Base-by-base conservation (phyloP, 2,797 vertebrate species). In the Malurus splendens region DNA sequence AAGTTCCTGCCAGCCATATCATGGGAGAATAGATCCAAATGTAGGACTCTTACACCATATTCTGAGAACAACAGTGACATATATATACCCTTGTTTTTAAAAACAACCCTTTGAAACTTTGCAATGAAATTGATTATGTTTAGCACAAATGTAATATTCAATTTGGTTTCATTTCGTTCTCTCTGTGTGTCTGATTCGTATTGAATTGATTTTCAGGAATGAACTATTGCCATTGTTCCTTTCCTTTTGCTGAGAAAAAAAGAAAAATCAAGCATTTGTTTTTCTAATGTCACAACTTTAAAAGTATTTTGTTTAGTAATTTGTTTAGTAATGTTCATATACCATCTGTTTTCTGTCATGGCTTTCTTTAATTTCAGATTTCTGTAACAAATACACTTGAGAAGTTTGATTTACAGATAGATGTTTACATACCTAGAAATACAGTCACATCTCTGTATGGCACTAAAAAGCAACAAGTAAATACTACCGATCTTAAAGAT, bases 271-370 rank as follows among this genome's bases (percentile, higher is more conserved):
- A 92, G 9, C 52, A 91, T 90, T 94, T 91, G 66, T 51, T 91
- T 93, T 90, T 82, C 71, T 74, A 76, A 64, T 93, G 75, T 89
- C 86, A 77, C 44, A 87, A 81, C 33, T 86, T 83, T 85, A 48
- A 82, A 89, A 84, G 59, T 66, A 54, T n/a, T 11, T 87, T 87
- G 78, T 93, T 85, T 50, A 56, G 82, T 67, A 89, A 72, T 94
- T 36, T 36, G 36, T 36, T 36, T 36, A 36, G 36, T 36, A 36
- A 38, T 87, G 81, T 91, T 82, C 84, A 66, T 75, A 41, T 87
- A 76, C 94, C 91, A 95, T 93, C 94, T 95, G 93, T 85, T 92
- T 94, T 94, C 80, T 91, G 55, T 72, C 70, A 70, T 82, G 38
- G 70, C 47, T 91, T 88, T 36, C 81, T 93, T 75, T 77, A 77